These are phyloP conservation scores for Pammene aurita DNA, from an alignment of 2,888 invertebrate species.

Conservation along the genomic window DNA sequence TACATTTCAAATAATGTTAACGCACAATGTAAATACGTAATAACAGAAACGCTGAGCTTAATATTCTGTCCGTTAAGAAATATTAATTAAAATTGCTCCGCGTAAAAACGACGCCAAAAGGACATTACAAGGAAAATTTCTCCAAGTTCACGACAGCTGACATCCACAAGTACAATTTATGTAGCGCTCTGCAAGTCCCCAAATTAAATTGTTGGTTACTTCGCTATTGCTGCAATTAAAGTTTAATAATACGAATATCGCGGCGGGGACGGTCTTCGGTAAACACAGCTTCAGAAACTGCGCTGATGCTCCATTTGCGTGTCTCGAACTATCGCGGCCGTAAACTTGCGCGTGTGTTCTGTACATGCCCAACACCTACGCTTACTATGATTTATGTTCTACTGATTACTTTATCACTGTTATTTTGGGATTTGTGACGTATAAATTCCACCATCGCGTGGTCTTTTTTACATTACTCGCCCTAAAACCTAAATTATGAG, in stretches of 20 bases:
- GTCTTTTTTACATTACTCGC: constrained; percentile 3
- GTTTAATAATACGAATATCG: constrained; percentile 68
- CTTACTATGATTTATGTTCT: constrained; percentile 30
- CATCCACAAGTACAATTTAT: constrained; percentile 80
- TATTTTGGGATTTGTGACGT: constrained; percentile 31
- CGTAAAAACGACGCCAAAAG: constrained; percentile 74
- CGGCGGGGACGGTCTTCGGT: constrained; percentile 44
- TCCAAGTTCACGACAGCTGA: constrained; percentile 79
- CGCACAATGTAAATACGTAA: constrained; percentile 50
- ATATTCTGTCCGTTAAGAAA: constrained; percentile 65
- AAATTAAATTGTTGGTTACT: constrained; percentile 78
- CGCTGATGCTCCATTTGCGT: constrained; percentile 37
- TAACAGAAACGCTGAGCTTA: constrained; percentile 49
- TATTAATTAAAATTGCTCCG: constrained; percentile 79
- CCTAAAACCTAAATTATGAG: neutral
- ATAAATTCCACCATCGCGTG: constrained; percentile 13
- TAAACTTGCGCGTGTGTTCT: constrained; percentile 19
- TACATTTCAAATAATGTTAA: constrained; percentile 38
- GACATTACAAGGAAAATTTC: constrained; percentile 79
- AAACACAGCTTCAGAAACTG: constrained; percentile 26
- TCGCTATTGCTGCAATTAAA: constrained; percentile 76
- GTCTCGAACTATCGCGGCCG: constrained; percentile 30
- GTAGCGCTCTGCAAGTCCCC: constrained; percentile 67
- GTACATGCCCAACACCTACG: constrained; percentile 30
- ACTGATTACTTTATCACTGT: constrained; percentile 30